phyloP scores from a whole-genome alignment of 2,797 vertebrate genomes.

The Hemitrygon akajei region DNA sequence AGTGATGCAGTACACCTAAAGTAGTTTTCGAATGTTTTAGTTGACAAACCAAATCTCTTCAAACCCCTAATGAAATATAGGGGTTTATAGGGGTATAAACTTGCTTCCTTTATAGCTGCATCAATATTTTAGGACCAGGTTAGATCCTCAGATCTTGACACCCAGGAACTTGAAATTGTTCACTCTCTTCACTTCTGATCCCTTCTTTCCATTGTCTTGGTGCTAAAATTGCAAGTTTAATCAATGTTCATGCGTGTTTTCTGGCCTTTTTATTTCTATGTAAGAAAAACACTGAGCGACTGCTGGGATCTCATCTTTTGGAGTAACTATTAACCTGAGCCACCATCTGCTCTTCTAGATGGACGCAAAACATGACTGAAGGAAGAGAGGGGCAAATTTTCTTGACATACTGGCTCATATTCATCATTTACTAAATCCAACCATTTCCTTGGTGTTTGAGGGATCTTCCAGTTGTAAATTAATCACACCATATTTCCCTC shows the following conservation, averaged over 20 bases:
- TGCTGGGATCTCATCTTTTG: not conserved
- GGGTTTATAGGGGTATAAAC: no score
- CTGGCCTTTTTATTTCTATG: not conserved
- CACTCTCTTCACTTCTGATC: no score
- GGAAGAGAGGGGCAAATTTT: not conserved
- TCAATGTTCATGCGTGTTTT: no score
- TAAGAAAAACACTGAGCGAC: not conserved
- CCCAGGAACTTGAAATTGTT: no score
- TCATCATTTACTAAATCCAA: not conserved
- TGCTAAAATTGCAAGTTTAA: not conserved
- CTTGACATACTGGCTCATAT: not conserved
- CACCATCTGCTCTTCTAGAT: not conserved
- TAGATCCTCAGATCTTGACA: no score
- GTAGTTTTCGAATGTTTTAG: no score
- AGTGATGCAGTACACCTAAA: no score
- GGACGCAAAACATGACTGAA: not conserved
- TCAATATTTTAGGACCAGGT: no score
- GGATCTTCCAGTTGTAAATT: not conserved
- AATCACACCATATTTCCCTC: not conserved
- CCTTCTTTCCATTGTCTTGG: no score
- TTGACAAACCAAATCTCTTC: no score
- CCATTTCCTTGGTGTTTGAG: not conserved
- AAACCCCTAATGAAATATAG: no score
- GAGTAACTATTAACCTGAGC: not conserved
- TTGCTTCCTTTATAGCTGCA: no score